Evolutionary conservation across 1,140 invertebrate species (phyloP), one percentile per base, ranked within the genome.

Genomic region (Stratiolaelaps scimitus): DNA sequence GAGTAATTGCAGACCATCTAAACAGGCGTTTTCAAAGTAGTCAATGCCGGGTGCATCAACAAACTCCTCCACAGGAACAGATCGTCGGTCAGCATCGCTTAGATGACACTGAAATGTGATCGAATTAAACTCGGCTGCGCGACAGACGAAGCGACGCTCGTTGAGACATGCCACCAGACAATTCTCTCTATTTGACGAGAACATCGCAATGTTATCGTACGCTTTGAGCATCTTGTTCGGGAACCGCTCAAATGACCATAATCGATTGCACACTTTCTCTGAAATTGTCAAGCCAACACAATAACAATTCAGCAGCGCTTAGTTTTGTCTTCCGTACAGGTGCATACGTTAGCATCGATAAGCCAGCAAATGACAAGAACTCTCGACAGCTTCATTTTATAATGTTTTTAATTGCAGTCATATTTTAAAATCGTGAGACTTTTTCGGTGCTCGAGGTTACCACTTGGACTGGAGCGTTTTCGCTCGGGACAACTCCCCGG

Each of bases 1-100:
- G n/a, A n/a, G n/a, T n/a, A n/a, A n/a, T n/a, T n/a, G 60, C 70
- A 77, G 76, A 81, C 86, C 84, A 78, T 88, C 87, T 69, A 93
- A 77, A 72, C 90, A 94, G n/a, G 92, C 79, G 77, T 93, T 94
- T 78, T 94, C 91, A 74, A 93, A 94, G 73, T 93, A 94, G 75
- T 94, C 91, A 2, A 91, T 87, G 26, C 89, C 90, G 70, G 87
- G 86, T 1, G 87, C 86, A 71, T 93, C 89, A 1, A 88, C 84
- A 67, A 93, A 83, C 72, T 90, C 87, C 4, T 60, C 53, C 28
- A 73, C 69, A n/a, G 69, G 53, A 0, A 84, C 86, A 0, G 88
- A 88, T 68, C 90, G 80, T 20, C 91, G 78, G 74, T 93, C 90
- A 5, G 87, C 84, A 72, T 92, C 89, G 72, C 87, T 89, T 17